Base-by-base conservation (phyloP, 2,113 vertebrate genomes). In the Mormyrus iriodes region DNA sequence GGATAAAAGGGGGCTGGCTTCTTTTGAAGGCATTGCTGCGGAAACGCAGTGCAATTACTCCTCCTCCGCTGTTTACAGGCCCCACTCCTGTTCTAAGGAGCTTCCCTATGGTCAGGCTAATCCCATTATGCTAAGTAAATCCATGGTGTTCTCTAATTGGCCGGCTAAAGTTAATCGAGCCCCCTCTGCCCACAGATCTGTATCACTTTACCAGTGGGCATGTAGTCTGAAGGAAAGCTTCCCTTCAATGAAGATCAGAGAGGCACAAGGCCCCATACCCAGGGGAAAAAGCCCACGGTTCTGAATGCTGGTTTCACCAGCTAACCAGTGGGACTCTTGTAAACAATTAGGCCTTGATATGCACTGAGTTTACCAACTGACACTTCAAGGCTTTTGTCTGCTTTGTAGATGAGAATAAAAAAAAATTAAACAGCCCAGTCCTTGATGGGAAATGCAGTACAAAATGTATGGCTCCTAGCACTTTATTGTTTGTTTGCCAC, bases 71-170 rank as follows among this genome's bases (percentile, higher is more conserved):
- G 89, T 90, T 87, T 90, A 87, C 85, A 4, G 89, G 85, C 89
- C 48, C 85, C 48, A 69, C 85, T 90, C 48, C 89, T 87, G 85
- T 73, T 79, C 61, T 39, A 86, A 69, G 51, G 48, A 61, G 83
- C 83, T 85, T 90, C 24, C 58, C 24, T 53, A 69, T 13, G 86
- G 79, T 83, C 55, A 39, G 61, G 61, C 39, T 90, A 35, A 88
- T 91, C 69, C 86, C 88, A 89, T 90, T 89, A 49, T 39, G 52
- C 44, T 84, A 88, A 91, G 89, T 89, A 61, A 90, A 90, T 84
- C 52, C 89, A 90, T 90, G 90, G 87, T 90, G 89, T 90, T 91
- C 58, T 91, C 89, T 87, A 91, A 89, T 88, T 90, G 89, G 89
- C 79, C 44, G 35, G 52, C 69, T 69, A 88, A 87, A 89, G 35